Percentiles rank a stretch among this genome's conserved stretches.
These are phyloP conservation scores for Polydrusus tereticollis DNA, from an alignment of 2,888 invertebrate species.

Conservation along the genomic window DNA sequence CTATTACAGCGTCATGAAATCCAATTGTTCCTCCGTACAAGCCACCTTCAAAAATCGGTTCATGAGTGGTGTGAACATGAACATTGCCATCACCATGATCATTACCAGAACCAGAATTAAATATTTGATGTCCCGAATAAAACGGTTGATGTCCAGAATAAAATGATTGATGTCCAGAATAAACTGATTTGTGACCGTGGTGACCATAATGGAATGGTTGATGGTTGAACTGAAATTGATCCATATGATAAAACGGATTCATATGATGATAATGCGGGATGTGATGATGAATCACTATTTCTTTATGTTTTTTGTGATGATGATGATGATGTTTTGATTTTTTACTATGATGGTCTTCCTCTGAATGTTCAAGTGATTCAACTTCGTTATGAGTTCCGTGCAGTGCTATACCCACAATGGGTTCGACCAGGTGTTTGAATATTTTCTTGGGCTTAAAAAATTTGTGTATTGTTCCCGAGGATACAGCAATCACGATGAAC, in stretches of 20 bases:
- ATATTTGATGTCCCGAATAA: constrained; percentile 28
- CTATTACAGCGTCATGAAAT: not conserved
- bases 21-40: not conserved
- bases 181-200: constrained; percentile 1
- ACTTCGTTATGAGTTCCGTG: not conserved
- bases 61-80: not conserved
- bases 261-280: constrained; percentile 23
- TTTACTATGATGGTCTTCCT: constrained; percentile 18
- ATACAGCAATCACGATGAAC: constrained; percentile 22
- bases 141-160: not conserved
- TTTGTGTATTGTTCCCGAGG: constrained; percentile 31
- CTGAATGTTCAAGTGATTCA: not conserved
- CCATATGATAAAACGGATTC: constrained; percentile 24
- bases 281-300: not conserved
- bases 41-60: not conserved
- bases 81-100: constrained; percentile 32
- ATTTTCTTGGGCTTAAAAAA: constrained; percentile 33
- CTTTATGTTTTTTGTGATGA: constrained; percentile 11
- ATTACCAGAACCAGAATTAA: too few relatives aligned
- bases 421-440: constrained; percentile 35
- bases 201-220: constrained; percentile 5
- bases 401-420: constrained; percentile 28
- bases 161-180: not conserved
- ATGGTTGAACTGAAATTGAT: not conserved
- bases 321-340: constrained; percentile 21